Evolutionary conservation across 2,888 invertebrate genomes (phyloP).

Genomic region (Folsomia manolachei): DNA sequence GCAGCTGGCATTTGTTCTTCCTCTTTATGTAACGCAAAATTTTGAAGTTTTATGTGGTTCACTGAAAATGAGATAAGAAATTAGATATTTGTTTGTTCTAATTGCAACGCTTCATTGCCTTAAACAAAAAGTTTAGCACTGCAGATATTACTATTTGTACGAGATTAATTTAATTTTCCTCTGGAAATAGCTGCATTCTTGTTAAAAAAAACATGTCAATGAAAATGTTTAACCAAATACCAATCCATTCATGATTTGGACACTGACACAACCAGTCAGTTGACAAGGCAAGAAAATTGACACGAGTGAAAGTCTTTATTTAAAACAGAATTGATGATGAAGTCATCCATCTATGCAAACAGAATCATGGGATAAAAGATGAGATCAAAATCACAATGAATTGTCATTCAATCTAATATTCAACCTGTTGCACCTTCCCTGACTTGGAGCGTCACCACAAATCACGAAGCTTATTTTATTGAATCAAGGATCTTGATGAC

Average conservation of each 20-base stretch:
- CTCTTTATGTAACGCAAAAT: too few species aligned
- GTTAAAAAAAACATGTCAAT: neutral
- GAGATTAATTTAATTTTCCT: too few species aligned
- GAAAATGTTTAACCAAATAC: neutral
- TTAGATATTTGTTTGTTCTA: neutral
- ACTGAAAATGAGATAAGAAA: too few species aligned
- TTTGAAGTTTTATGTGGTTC: too few species aligned
- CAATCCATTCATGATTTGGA: too few species aligned
- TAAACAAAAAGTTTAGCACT: neutral
- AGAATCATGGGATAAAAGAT: neutral
- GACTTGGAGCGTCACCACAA: neutral
- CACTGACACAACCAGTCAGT: too few species aligned
- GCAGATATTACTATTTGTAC: too few species aligned
- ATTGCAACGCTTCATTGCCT: neutral
- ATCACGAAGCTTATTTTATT: neutral
- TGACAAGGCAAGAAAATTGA: too few species aligned
- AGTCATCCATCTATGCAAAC: too few species aligned
- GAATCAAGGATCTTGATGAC: neutral
- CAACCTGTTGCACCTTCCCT: neutral
- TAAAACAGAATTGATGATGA: neutral
- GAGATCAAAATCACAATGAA: neutral
- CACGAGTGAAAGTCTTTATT: neutral
- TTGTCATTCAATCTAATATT: neutral
- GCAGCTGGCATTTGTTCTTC: conserved; percentile 1
- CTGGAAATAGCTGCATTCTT: too few species aligned